Percentiles rank a stretch among this genome's conserved stretches.
phyloP scores from a whole-genome alignment of 2,113 vertebrate genomes.

The Tonatia bakeri region DNA sequence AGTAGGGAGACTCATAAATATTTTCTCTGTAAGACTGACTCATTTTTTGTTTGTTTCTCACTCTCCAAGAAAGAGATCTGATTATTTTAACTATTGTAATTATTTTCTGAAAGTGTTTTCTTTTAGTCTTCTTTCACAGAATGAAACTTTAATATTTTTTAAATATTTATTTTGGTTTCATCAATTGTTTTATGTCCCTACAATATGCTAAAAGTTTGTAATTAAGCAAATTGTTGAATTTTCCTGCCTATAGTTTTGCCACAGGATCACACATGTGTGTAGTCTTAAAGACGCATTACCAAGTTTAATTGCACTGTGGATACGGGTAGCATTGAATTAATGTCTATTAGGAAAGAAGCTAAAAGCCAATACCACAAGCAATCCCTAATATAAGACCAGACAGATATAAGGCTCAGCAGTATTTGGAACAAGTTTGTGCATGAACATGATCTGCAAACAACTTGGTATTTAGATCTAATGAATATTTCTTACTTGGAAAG shows the following conservation, averaged over 20 bases:
- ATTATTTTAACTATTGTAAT: neutral
- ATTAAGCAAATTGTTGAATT: neutral
- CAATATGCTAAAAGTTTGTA: neutral
- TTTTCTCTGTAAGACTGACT: neutral
- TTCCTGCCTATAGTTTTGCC: neutral
- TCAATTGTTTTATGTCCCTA: neutral
- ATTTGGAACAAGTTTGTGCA: neutral
- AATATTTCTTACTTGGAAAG: conserved; percentile 62
- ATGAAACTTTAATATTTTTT: neutral
- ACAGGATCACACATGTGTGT: neutral
- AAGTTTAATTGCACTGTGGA: neutral
- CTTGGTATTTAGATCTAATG: conserved; percentile 60
- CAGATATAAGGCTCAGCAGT: neutral
- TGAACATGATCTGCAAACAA: conserved; percentile 60
- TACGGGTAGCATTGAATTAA: neutral
- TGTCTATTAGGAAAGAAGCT: neutral
- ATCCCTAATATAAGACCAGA: conserved; percentile 26
- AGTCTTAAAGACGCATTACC: neutral
- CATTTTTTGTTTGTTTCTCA: neutral
- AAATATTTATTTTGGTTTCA: neutral
- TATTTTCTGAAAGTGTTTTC: neutral
- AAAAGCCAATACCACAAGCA: neutral
- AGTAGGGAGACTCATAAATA: neutral
- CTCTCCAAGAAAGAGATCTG: neutral
- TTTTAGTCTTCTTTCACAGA: neutral